Base-by-base conservation (phyloP, 2,113 vertebrate species). In the Thermophis baileyi region DNA sequence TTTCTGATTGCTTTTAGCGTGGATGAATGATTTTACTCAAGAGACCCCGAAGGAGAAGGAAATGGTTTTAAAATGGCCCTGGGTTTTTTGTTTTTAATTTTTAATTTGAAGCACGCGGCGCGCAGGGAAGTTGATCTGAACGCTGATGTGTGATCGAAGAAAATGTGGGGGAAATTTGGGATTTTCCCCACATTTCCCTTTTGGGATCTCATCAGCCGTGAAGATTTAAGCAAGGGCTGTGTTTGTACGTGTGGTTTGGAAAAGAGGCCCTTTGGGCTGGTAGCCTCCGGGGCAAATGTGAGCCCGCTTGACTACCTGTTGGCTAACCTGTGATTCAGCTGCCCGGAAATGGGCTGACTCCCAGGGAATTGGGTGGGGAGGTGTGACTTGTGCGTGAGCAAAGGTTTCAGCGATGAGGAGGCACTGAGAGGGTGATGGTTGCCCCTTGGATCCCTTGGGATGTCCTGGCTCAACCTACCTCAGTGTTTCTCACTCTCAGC, bases 301-400 rank as follows among this genome's bases (percentile, higher is more conserved):
- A 3, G 50, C 90, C 86, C 86, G 90, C 53, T 55, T 22, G 22
- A 11, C 16, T 24, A 16, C 3, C 40, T 1, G 22, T 51, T 18
- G 60, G n/a, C 85, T 27, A 55, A 88, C 91, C 91, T 93, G 88
- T 35, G 90, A 93, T 30, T 93, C 90, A 93, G 11, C 0, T 3
- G 7, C 92, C 49, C 20, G 89, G 93, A 93, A 93, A 89, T 4
- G 55, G 86, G 51, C 20, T 60, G 81, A 44, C 86, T 91, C 40
- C 40, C 27, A 2, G 35, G 85, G 85, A 53, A 88, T 14, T 30
- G 63, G 86, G 60, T 55, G 60, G 51, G 30, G 44, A n/a, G 60
- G 22, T 20, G 44, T 27, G 30, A 81, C 49, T 27, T 11, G 9
- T 24, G 50, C 1, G 3, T 47, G 85, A 40, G 57, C 35, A 40